phyloP scores from a whole-genome alignment of 2,113 vertebrate genomes.

The Tringa solitaria region DNA sequence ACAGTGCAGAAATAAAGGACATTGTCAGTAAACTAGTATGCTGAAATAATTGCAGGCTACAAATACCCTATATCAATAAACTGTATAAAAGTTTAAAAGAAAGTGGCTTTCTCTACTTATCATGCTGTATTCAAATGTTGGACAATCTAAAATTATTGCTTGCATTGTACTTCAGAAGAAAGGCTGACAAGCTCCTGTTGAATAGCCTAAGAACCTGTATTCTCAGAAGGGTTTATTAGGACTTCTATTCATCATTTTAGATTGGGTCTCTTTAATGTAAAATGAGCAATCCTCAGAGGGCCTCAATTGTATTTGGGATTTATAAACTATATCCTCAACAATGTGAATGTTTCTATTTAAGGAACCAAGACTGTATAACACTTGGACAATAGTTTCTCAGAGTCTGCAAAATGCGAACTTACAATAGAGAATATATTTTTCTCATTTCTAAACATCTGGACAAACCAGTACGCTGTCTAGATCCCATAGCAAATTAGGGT shows the following conservation, averaged over 20 bases:
- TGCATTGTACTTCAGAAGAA: neutral
- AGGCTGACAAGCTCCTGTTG: neutral
- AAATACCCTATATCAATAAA: neutral
- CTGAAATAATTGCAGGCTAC: neutral
- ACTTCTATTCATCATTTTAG: neutral
- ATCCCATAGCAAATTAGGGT: conserved; percentile 38
- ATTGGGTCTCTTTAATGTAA: neutral
- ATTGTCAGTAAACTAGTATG: neutral
- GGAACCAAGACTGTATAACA: neutral
- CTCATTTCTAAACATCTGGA: conserved; percentile 50
- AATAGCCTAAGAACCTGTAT: neutral
- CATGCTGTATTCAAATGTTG: neutral
- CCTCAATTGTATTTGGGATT: neutral
- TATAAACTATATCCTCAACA: neutral
- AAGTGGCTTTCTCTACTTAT: neutral
- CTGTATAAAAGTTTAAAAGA: neutral
- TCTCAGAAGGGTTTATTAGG: neutral
- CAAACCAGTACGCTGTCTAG: neutral
- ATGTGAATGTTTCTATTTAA: conserved; percentile 14
- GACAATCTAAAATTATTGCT: neutral
- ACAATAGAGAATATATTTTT: conserved; percentile 12
- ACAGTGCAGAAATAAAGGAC: neutral
- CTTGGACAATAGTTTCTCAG: conserved; percentile 23
- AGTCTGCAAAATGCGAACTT: neutral
- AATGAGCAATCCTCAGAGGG: neutral